phyloP scores from a whole-genome alignment of 1,140 invertebrate species.

The Lepidurus apus region DNA sequence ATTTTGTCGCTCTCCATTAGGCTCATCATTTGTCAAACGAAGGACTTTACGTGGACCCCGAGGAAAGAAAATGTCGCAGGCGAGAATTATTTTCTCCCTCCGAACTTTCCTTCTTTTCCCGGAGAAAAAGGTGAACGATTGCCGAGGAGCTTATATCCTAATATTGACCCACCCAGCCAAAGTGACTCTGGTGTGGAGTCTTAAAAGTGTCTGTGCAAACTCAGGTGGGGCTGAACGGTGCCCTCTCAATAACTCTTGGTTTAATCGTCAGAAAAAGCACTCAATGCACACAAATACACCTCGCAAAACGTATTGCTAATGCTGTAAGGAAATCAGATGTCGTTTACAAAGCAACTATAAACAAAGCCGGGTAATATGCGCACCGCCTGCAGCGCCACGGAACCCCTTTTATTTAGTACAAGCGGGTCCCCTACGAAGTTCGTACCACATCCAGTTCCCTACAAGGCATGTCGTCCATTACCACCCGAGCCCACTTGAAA shows the following conservation, averaged over 20 bases:
- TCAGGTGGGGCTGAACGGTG: constrained; percentile 1
- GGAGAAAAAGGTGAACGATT: not conserved
- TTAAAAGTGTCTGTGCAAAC: not conserved
- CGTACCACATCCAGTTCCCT: no score
- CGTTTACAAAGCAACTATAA: no score
- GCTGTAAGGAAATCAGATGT: no score
- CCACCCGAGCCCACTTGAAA: no score
- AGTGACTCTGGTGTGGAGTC: not conserved
- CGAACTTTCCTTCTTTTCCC: not conserved
- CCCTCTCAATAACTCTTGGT: not conserved
- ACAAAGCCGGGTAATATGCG: no score
- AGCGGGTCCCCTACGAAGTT: no score
- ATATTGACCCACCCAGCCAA: not conserved
- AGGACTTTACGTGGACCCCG: no score
- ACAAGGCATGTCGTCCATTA: no score
- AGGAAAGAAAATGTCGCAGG: not conserved
- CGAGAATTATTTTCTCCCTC: not conserved
- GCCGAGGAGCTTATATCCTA: not conserved
- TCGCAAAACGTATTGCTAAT: not conserved
- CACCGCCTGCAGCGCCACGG: no score
- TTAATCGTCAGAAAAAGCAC: not conserved
- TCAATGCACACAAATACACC: not conserved
- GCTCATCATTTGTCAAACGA: no score
- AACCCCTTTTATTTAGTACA: no score
- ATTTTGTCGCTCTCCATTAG: no score